phyloP scores from a whole-genome alignment of 64 coral and sea anemone species.

The Porites australiensis region DNA sequence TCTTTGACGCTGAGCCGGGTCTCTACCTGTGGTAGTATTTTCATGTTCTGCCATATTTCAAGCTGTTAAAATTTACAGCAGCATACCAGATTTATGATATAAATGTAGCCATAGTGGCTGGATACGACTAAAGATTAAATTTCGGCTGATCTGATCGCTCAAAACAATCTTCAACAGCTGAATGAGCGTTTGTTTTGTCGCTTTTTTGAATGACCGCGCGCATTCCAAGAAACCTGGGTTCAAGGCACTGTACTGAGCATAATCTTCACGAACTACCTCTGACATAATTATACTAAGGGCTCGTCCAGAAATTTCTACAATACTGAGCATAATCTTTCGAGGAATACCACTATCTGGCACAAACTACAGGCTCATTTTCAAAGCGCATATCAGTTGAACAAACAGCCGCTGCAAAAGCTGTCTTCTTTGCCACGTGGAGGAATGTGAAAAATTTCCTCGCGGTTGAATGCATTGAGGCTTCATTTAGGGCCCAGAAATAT shows the following conservation, averaged over 20 bases:
- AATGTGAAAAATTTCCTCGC: slow-evolving; percentile 57
- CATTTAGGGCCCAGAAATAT: slow-evolving; percentile 22
- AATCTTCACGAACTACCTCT: background rate
- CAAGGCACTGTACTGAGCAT: background rate
- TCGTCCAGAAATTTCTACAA: background rate
- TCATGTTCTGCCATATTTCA: slow-evolving; percentile 25
- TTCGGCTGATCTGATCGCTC: too few species aligned
- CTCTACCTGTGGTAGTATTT: background rate
- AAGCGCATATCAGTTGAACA: slow-evolving; percentile 46
- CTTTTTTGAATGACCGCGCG: background rate
- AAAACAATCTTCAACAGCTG: background rate
- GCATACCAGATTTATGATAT: background rate
- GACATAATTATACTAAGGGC: background rate
- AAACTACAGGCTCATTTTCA: slow-evolving; percentile 2
- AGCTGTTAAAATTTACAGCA: background rate
- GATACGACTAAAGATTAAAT: too few species aligned
- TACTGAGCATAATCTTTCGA: background rate
- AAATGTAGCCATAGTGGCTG: background rate
- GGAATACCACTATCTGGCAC: background rate
- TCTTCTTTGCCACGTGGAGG: slow-evolving; percentile 77
- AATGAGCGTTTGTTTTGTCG: slow-evolving; percentile 4
- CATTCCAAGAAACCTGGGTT: background rate
- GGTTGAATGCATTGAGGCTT: slow-evolving; percentile 17
- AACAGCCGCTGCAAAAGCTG: slow-evolving; percentile 45
- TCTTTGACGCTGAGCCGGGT: slow-evolving; percentile 63